Conservation (phyloP, 2,888 invertebrate genomes). For the Cepaea hortensis region DNA sequence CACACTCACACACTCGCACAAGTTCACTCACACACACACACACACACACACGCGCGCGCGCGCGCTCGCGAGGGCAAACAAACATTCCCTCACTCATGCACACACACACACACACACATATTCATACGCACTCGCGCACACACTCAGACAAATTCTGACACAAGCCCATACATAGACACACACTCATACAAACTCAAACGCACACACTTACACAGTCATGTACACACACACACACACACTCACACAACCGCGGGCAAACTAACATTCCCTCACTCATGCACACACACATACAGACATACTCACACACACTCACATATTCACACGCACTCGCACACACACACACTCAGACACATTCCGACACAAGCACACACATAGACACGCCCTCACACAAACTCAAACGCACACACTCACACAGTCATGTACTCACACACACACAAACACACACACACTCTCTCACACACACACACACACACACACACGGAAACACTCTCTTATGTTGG, state of each 20-base stretch:
- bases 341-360: not conserved
- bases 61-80: not conserved
- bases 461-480: no score
- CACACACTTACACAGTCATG: not conserved
- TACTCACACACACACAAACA: not conserved
- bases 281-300: not conserved
- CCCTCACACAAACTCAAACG: not conserved
- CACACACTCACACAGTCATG: not conserved
- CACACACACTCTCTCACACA: not conserved
- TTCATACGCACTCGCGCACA: not conserved
- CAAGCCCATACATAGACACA: not conserved
- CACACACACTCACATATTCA: not conserved
- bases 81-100: not conserved
- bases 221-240: not conserved
- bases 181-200: not conserved
- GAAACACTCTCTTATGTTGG: no score
- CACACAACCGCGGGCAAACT: no score
- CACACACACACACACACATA: not conserved
- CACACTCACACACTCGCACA: not conserved
- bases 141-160: not conserved
- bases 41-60: not conserved
- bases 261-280: no score
- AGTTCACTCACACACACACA: not conserved
- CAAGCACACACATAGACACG: not conserved
- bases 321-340: not conserved